Evolutionary conservation across 2,888 invertebrate species (phyloP), one percentile per base, ranked within the genome.

Genomic region (Drosophila eohydei): DNA sequence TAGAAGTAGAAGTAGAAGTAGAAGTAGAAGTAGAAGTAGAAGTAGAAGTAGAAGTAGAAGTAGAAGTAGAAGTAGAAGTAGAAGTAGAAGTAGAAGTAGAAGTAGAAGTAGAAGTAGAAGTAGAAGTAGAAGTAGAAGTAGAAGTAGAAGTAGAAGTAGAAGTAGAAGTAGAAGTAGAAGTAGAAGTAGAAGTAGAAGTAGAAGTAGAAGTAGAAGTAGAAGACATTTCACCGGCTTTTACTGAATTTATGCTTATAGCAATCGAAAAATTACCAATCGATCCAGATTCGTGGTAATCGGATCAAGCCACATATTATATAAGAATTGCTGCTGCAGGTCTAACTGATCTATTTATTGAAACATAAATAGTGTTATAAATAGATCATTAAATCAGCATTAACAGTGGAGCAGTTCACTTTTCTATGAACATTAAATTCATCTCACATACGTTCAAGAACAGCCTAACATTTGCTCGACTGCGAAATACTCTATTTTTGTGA

Each of bases 201-300:
- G 1, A 21, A 21, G 21, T 21, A 21, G 1, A 21, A 21, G 21
- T 21, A 21, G 1, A 21, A 21, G 21, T 21, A 21, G n/a, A n/a
- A n/a, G n/a, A n/a, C 81, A 75, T 70, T 79, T 79, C 72, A 78
- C 70, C 82, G 83, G 67, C 66, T 75, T 83, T 83, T 67, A 79
- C 78, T 76, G 51, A 50, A 57, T 60, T 61, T 68, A 46, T 14
- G 14, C 44, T 61, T 56, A 60, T 44, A 38, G 36, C 36, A 14
- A 40, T 3, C 7, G 4, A 30, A 30, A 7, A 30, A 0, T 14
- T 7, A 21, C 16, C 34, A 21, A 28, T 2, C 32, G 11, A 30
- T 16, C 4, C 4, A 9, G 3, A 21, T 28, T 56, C 34, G 46
- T 52, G 44, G 41, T 4, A 51, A 58, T 44, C 60, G 14, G 41